These are phyloP conservation scores for Chaetops frenatus DNA, from an alignment of 2,113 vertebrate species.

Conservation along the genomic window DNA sequence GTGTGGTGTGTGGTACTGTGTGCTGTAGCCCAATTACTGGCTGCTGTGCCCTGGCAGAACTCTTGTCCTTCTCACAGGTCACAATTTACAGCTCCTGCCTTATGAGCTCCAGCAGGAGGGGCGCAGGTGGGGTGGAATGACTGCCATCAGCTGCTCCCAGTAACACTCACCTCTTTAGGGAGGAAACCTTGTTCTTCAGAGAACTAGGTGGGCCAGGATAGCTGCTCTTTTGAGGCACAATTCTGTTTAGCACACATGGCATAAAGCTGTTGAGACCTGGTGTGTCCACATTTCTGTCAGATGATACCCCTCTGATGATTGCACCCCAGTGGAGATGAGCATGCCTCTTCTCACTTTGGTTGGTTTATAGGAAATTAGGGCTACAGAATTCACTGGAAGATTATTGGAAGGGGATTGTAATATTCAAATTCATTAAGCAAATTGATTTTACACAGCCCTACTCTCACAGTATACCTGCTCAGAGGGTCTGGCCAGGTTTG, in stretches of 20 bases:
- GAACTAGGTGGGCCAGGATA: background rate
- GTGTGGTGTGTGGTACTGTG: fast-evolving
- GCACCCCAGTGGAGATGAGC: background rate
- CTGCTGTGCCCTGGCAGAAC: background rate
- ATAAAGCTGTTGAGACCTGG: background rate
- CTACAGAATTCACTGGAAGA: background rate
- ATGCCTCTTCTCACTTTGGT: background rate
- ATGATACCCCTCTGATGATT: background rate
- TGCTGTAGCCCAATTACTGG: background rate
- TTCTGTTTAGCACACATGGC: background rate
- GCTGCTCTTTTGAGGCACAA: background rate
- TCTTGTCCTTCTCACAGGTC: background rate
- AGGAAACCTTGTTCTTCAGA: background rate
- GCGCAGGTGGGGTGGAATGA: background rate
- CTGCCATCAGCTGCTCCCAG: background rate
- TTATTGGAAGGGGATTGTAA: background rate
- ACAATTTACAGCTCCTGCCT: background rate
- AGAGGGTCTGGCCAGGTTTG: background rate
- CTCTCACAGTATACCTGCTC: background rate
- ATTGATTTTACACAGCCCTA: background rate
- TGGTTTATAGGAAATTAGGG: background rate
- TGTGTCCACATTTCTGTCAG: background rate
- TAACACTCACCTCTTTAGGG: background rate
- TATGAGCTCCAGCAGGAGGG: fast-evolving
- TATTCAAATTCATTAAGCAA: background rate